phyloP scores from a whole-genome alignment of 2,797 vertebrate genomes.

The Urosaurus nigricauda region DNA sequence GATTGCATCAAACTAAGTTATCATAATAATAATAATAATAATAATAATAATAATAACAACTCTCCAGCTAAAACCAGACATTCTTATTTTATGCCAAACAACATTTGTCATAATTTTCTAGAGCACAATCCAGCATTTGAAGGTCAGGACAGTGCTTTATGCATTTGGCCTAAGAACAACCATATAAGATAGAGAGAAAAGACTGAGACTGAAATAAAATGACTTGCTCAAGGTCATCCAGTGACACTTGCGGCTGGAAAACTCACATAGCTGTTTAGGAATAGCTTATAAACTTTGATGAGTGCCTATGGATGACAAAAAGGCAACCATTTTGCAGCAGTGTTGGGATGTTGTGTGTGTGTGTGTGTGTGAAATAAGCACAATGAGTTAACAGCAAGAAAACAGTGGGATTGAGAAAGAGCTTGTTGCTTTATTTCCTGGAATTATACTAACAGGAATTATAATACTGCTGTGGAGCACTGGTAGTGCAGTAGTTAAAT shows the following conservation, averaged over 20 bases:
- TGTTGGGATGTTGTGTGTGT: not conserved
- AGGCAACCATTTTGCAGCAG: not conserved
- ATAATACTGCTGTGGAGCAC: not conserved
- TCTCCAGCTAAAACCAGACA: not conserved
- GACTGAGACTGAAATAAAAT: not conserved
- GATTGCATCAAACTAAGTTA: no score
- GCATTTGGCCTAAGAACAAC: not conserved
- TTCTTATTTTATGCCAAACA: not conserved
- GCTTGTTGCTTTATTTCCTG: not conserved
- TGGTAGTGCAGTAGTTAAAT: no score
- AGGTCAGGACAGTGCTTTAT: not conserved
- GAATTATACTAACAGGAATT: not conserved
- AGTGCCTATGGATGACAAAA: not conserved
- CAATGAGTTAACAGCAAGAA: not conserved
- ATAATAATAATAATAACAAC: not conserved
- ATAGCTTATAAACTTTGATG: not conserved
- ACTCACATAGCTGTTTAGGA: not conserved
- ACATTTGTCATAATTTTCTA: not conserved
- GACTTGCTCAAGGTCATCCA: not conserved
- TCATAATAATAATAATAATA: not conserved
- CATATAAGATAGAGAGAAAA: not conserved
- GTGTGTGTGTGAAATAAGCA: not conserved
- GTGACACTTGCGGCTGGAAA: not conserved
- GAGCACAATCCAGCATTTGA: not conserved
- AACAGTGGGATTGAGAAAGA: conserved; percentile 20